Evolutionary conservation across 2,113 vertebrate genomes (phyloP).

Genomic region (Eolophus roseicapilla): DNA sequence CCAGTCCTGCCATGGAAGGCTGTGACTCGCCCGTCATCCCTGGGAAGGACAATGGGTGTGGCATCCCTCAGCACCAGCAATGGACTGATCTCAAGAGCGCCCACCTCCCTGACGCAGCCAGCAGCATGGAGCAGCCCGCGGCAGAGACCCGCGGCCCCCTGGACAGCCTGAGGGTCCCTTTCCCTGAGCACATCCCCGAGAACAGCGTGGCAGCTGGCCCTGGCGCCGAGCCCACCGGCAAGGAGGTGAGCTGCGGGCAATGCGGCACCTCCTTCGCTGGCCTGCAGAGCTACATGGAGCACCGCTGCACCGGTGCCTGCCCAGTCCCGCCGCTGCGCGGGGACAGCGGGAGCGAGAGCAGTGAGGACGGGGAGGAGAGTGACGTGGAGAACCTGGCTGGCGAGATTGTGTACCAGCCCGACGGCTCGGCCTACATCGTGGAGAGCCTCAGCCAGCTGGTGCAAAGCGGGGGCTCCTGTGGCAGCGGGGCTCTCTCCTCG

Average conservation of each 20-base stretch:
- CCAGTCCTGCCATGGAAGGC: conserved; percentile 99
- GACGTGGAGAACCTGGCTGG: conserved; percentile 99
- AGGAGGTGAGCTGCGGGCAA: conserved; percentile 81
- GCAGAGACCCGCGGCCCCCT: conserved; percentile 75
- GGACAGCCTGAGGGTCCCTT: conserved; percentile 79
- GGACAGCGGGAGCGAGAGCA: conserved; percentile 91
- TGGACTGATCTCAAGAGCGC: conserved; percentile 95
- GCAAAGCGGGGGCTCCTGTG: conserved; percentile 83
- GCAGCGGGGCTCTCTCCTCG: conserved; percentile 76
- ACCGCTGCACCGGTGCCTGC: conserved; percentile 71
- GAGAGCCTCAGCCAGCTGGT: conserved; percentile 98
- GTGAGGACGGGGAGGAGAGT: conserved; percentile 88
- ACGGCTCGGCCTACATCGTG: conserved; percentile 97
- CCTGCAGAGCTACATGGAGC: conserved; percentile 86
- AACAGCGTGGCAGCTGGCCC: conserved; percentile 58
- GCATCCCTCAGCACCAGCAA: conserved; percentile 91
- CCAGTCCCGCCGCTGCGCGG: conserved; percentile 61
- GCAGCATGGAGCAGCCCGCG: conserved; percentile 85
- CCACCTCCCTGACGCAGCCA: conserved; percentile 87
- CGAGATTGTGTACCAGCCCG: conserved; percentile 99
- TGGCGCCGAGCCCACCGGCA: conserved; percentile 62
- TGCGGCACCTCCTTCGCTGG: conserved; percentile 79
- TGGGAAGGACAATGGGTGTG: conserved; percentile 99
- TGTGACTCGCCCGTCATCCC: conserved; percentile 99
- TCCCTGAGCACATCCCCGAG: conserved; percentile 72